These are phyloP conservation scores for Spermophilus dauricus DNA, from an alignment of 2,113 vertebrate species.

Conservation along the genomic window DNA sequence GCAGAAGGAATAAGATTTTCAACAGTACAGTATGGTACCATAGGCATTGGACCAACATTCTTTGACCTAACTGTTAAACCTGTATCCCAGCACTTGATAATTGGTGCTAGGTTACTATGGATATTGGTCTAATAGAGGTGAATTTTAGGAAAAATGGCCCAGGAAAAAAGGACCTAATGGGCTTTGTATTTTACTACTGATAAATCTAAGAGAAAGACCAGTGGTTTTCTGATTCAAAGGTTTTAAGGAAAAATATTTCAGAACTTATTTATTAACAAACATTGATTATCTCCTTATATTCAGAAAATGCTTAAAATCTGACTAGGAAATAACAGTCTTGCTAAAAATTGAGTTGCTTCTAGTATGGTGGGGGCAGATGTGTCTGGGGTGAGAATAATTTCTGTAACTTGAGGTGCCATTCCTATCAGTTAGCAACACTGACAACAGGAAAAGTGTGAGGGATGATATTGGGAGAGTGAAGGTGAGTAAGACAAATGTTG, in stretches of 20 bases:
- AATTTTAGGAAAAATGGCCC: background rate
- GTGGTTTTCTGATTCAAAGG: background rate
- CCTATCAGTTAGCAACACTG: background rate
- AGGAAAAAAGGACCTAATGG: background rate
- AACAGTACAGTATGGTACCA: background rate
- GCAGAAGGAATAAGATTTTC: background rate
- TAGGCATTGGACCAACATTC: too few species aligned
- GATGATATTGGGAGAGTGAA: background rate
- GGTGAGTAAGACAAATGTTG: background rate
- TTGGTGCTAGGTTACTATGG: background rate
- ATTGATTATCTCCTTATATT: background rate
- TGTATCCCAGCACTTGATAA: background rate
- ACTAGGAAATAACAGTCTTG: background rate
- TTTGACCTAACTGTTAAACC: too few species aligned
- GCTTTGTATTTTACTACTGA: background rate
- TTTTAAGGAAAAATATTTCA: background rate
- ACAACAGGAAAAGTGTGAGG: background rate
- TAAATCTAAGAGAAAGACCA: background rate
- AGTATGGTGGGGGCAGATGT: background rate
- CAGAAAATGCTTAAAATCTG: background rate
- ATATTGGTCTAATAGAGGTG: background rate
- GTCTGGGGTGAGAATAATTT: background rate
- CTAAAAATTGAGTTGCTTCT: slow-evolving; percentile 29
- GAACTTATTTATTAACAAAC: background rate
- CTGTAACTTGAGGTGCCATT: background rate